Evolutionary conservation across 2,113 vertebrate species (phyloP), one percentile per base, ranked within the genome.

Genomic region (Drymodes brunneopygia): DNA sequence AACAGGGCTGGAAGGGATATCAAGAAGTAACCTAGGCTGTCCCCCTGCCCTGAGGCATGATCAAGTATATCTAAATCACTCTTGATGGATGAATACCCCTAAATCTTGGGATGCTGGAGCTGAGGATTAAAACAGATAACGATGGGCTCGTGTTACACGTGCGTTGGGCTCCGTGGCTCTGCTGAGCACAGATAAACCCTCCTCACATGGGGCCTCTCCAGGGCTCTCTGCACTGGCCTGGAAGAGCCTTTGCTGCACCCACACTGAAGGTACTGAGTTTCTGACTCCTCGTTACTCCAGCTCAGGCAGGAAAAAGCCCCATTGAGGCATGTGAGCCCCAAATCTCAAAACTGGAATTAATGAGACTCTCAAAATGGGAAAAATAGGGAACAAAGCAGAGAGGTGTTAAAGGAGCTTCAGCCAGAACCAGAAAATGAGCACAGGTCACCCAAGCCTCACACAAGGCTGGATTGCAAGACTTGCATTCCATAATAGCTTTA

Each of bases 31-130:
- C 94, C 91, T 71, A 64, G 83, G 86, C 88, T 70, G 91, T 67
- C 89, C 94, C 40, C 56, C 80, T 94, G 95, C 94, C 96, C 94
- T n/a, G 77, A 93, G 95, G 94, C 96, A 86, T 16, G 83, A 96
- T 88, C 86, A 67, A 47, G 95, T 94, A 92, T 74, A 92, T 88
- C 94, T 94, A 95, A 97, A 96, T 93, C 72, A 78, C 28, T 96
- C 80, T n/a, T 88, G 95, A 96, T 91, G 51, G 91, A 66, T 92
- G 91, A 95, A 94, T 24, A 71, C 75, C 86, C 83, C 80, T 72
- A 86, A 86, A 97, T 45, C 94, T 92, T 79, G 73, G 57, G 81
- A 82, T 62, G 75, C 72, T 88, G 4, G 61, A 21, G 44, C 51
- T 81, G 75, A 0, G 17, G 86, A 92, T 94, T 94, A 81, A 96